Percentiles rank a stretch among this genome's conserved stretches.
These are phyloP conservation scores for Marronus borbonicus DNA, from an alignment of 2,888 invertebrate species.

Conservation along the genomic window DNA sequence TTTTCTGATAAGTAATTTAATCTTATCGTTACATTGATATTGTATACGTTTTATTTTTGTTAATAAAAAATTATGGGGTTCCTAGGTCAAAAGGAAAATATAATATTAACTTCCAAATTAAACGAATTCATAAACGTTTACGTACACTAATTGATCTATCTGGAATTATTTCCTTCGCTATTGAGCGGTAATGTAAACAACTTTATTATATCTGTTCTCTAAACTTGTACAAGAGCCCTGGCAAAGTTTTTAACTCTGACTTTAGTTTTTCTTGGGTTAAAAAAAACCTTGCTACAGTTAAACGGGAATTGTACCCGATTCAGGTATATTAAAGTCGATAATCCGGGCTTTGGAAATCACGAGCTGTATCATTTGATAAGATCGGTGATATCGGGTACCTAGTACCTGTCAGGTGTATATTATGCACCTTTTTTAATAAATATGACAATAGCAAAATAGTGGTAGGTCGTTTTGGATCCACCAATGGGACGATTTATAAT, in stretches of 20 bases:
- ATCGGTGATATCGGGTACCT: slow-evolving; percentile 1
- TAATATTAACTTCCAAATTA: neutral
- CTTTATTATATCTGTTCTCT: slow-evolving; percentile 11
- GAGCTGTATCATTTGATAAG: slow-evolving; percentile 12
- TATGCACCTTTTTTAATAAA: slow-evolving; percentile 42
- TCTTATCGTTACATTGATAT: slow-evolving; percentile 2
- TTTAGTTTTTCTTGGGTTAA: slow-evolving; percentile 20
- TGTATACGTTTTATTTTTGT: neutral
- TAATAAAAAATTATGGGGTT: too few relatives aligned
- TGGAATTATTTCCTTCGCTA: neutral
- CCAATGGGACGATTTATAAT: slow-evolving; percentile 48
- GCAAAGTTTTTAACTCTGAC: slow-evolving; percentile 9
- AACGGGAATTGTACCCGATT: neutral
- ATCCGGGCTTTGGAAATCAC: slow-evolving; percentile 18
- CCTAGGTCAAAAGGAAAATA: neutral
- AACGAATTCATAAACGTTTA: neutral
- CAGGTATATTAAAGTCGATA: neutral
- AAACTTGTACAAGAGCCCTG: slow-evolving; percentile 19
- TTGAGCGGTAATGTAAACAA: neutral
- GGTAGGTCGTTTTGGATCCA: slow-evolving; percentile 43
- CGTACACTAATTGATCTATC: slow-evolving; percentile 12
- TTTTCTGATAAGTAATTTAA: slow-evolving; percentile 13
- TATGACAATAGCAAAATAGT: slow-evolving; percentile 41
- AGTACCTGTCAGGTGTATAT: slow-evolving; percentile 20
- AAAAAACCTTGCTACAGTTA: slow-evolving; percentile 22